Base-by-base conservation (phyloP, 2,113 vertebrate genomes). In the Lepisosteus osseus region DNA sequence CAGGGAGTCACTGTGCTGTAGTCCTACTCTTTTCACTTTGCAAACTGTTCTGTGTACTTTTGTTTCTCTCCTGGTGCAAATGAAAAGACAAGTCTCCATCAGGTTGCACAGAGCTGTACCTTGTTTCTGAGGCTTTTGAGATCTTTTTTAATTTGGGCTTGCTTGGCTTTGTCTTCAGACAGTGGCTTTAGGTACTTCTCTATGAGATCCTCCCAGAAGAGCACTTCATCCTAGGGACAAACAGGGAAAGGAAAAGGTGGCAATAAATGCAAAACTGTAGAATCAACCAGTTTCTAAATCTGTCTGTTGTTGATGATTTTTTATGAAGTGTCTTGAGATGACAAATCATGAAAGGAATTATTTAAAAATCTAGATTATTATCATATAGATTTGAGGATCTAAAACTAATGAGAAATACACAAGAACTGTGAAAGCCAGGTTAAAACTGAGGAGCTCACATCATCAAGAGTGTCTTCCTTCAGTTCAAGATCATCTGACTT, bases 71-170 rank as follows among this genome's bases (percentile, higher is more conserved):
- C 29, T 29, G 29, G 29, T 29, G 29, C 29, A 29, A 29, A 29
- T 29, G 29, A 29, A 29, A 29, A 29, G 29, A 2, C 29, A 1
- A 29, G 29, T 29, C 29, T 29, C 29, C 29, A 29, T 29, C 29
- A 29, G 29, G 29, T 29, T 29, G 29, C 29, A 29, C 29, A 29
- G 29, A 51, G 47, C 5, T 56, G 61, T n/a, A 88, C 87, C 75
- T 83, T 87, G 76, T 91, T 91, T 65, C 89, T 84, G 1, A 91
- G 77, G 0, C 73, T 63, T 74, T 1, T 64, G 14, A 90, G 79
- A 5, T 87, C 81, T 14, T 14, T 65, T 4, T 44, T 7, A 0
- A 84, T 76, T 72, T 83, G 75, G 47, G 81, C 67, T 57, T 88
- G 82, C 54, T 67, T 78, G n/a, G 78, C 75, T 78, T 84, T 83